Conservation (phyloP, 2,113 vertebrate species). For the Chamaetylas fuelleborni region DNA sequence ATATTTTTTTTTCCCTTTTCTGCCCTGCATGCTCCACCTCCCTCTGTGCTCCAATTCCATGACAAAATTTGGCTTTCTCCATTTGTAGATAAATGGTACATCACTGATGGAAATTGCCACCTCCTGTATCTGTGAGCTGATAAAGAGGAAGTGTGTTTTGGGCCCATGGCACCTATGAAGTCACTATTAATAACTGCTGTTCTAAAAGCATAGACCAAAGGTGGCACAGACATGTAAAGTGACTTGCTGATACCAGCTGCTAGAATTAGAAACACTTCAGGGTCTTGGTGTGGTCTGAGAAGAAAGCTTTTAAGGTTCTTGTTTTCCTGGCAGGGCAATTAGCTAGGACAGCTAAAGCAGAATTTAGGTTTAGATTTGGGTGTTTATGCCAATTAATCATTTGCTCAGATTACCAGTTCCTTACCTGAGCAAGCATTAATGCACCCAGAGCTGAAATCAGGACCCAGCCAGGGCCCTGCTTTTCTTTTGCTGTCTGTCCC, state of each 20-base stretch:
- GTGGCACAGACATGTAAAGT: not conserved
- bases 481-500: not conserved
- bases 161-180: not conserved
- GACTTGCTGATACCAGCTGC: not conserved
- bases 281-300: not conserved
- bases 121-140: not conserved
- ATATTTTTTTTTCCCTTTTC: not conserved
- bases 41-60: not conserved
- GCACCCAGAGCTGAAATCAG: not conserved
- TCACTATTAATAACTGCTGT: not conserved
- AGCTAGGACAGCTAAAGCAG: not conserved
- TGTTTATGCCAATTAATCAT: not conserved
- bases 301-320: not conserved
- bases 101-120: not conserved
- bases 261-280: slow-evolving; percentile 3
- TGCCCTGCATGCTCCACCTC: fast-evolving
- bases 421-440: not conserved
- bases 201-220: not conserved
- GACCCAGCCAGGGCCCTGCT: not conserved
- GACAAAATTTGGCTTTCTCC: not conserved
- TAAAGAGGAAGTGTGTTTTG: not conserved
- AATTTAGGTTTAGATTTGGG: not conserved
- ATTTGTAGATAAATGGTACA: not conserved
- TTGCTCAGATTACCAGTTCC: not conserved
- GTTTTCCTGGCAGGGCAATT: not conserved